These are phyloP conservation scores for Salminus brasiliensis DNA, from an alignment of 2,113 vertebrate genomes.

Conservation along the genomic window DNA sequence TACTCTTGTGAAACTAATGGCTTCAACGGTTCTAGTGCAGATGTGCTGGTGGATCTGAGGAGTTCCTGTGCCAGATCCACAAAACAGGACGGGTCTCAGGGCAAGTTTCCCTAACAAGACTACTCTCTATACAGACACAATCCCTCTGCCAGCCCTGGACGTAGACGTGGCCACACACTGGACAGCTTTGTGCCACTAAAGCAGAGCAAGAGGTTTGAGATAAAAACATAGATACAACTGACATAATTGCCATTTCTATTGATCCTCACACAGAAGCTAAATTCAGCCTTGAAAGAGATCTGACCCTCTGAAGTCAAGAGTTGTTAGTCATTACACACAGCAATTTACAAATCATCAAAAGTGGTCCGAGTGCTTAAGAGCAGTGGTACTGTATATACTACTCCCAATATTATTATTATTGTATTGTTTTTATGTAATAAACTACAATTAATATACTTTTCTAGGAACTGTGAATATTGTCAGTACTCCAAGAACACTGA, in stretches of 20 bases:
- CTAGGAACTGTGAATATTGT: too few species aligned
- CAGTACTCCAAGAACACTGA: too few species aligned
- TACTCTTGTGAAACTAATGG: constrained; percentile 18
- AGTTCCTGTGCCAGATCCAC: neutral
- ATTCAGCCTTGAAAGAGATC: neutral
- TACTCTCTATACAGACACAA: neutral
- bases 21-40: constrained; percentile 7
- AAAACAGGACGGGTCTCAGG: neutral
- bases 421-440: too few species aligned
- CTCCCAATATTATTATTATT: too few species aligned
- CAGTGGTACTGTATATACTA: too few species aligned
- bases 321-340: neutral
- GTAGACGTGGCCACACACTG: constrained; percentile 11
- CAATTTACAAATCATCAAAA: neutral
- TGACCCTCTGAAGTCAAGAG: neutral
- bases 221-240: constrained; percentile 18
- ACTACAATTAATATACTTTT: too few species aligned
- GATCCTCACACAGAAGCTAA: neutral
- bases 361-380: neutral
- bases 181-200: constrained; percentile 34
- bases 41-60: neutral
- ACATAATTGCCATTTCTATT: constrained; percentile 18
- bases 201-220: constrained; percentile 10
- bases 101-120: neutral
- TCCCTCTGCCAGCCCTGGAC: neutral